These are phyloP conservation scores for Loxodonta africana DNA, from an alignment of 2,113 vertebrate genomes.

Conservation along the genomic window DNA sequence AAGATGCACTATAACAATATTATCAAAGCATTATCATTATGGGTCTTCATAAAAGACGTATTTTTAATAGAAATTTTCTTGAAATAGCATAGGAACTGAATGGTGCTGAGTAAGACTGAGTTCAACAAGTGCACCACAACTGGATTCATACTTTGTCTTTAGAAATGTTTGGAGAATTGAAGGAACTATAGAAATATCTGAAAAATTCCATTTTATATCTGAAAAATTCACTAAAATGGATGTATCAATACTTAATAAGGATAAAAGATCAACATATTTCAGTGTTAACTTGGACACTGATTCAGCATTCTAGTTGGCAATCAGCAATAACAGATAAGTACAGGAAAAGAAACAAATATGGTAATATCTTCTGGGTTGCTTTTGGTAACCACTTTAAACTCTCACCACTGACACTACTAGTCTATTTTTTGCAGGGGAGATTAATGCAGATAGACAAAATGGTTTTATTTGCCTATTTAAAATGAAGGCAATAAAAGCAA, in stretches of 20 bases:
- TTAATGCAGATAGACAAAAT: conserved; percentile 39
- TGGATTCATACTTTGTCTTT: conserved; percentile 22
- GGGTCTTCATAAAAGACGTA: neutral
- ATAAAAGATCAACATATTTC: conserved; percentile 15
- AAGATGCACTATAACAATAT: neutral
- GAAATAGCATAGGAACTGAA: neutral
- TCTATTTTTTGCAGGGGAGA: neutral
- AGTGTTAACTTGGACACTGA: neutral
- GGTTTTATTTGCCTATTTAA: conserved; percentile 45
- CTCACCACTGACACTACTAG: neutral
- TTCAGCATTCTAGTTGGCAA: conserved; percentile 46
- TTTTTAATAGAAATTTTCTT: conserved; percentile 45
- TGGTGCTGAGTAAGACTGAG: neutral
- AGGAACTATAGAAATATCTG: neutral
- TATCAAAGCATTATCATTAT: conserved; percentile 39
- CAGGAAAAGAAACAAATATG: conserved; percentile 45
- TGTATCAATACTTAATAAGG: neutral
- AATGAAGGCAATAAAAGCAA: conserved; percentile 40
- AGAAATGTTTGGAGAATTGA: neutral
- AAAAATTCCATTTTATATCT: neutral
- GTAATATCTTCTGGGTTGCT: conserved; percentile 40
- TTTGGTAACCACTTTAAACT: conserved; percentile 25
- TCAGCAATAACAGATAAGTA: conserved; percentile 50
- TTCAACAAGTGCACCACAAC: neutral
- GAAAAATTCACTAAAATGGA: conserved; percentile 15